Percentiles rank a stretch among this genome's conserved stretches.
These are phyloP conservation scores for Apocrypta bakeri DNA, from an alignment of 1,140 invertebrate genomes.

Conservation along the genomic window DNA sequence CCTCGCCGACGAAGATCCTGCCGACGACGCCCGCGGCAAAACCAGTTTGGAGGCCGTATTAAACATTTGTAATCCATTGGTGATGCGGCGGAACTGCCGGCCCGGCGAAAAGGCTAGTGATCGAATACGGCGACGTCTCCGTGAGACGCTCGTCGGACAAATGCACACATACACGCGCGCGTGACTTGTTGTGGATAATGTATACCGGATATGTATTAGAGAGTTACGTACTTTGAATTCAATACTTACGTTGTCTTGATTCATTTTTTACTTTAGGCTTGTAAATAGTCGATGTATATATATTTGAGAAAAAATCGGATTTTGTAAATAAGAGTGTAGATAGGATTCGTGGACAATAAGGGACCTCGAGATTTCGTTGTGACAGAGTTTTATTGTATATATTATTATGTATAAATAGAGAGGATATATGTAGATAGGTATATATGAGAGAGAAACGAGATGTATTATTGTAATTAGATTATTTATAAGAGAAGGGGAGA, in stretches of 20 bases:
- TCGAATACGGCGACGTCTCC: background rate
- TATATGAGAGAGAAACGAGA: slow-evolving; percentile 50
- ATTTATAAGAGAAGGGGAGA: slow-evolving; percentile 66
- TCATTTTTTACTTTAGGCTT: background rate
- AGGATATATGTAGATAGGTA: slow-evolving; percentile 23
- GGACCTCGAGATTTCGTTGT: slow-evolving; percentile 24
- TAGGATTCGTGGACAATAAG: slow-evolving; percentile 64
- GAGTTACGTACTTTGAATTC: no score
- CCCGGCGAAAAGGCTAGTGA: slow-evolving; percentile 50
- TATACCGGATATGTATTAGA: background rate
- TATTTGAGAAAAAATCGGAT: background rate
- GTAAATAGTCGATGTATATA: slow-evolving; percentile 58
- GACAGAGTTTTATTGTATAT: background rate
- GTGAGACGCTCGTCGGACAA: background rate
- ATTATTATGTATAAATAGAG: slow-evolving; percentile 34
- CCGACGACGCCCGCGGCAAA: slow-evolving; percentile 77
- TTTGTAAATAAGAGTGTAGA: slow-evolving; percentile 58
- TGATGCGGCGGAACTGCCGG: no score
- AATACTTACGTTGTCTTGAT: background rate
- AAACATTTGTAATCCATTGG: no score
- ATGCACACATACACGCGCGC: no score
- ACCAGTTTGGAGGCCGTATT: slow-evolving; percentile 86
- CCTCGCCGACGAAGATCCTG: slow-evolving; percentile 77
- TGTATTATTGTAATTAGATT: slow-evolving; percentile 60
- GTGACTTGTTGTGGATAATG: background rate